Evolutionary conservation across 2,113 vertebrate species (phyloP).

Genomic region (Tychaedon coryphoeus): DNA sequence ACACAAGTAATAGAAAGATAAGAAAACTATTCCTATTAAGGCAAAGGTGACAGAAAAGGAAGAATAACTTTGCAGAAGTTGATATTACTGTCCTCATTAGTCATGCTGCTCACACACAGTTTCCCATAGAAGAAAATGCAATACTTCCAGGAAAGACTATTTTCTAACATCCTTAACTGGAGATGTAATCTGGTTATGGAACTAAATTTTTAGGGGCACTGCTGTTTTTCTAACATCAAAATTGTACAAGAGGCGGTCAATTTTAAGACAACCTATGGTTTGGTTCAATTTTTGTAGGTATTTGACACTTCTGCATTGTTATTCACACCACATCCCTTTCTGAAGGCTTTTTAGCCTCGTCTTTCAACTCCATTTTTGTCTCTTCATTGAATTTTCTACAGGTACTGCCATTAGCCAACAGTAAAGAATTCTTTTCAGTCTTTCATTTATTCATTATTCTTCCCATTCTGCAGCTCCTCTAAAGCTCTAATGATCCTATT

Average conservation of each 20-base stretch:
- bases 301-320: neutral
- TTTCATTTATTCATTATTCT: slow-evolving; percentile 40
- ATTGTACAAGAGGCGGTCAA: neutral
- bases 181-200: slow-evolving; percentile 11
- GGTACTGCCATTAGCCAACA: neutral
- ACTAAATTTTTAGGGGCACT: neutral
- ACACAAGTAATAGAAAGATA: slow-evolving; percentile 1
- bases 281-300: neutral
- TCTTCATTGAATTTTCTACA: neutral
- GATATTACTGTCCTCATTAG: neutral
- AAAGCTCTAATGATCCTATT: slow-evolving; percentile 3
- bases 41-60: slow-evolving; percentile 43
- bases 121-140: neutral
- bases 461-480: neutral
- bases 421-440: slow-evolving; percentile 24
- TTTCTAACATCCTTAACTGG: neutral
- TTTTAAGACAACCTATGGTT: neutral
- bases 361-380: neutral
- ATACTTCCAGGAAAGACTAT: neutral
- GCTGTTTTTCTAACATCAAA: neutral
- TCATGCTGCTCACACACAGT: neutral
- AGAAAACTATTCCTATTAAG: neutral
- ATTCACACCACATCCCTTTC: neutral
- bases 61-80: neutral
- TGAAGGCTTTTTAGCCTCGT: slow-evolving; percentile 5